phyloP scores from a whole-genome alignment of 2,888 invertebrate genomes.

The Hydrotaea cyrtoneurina region DNA sequence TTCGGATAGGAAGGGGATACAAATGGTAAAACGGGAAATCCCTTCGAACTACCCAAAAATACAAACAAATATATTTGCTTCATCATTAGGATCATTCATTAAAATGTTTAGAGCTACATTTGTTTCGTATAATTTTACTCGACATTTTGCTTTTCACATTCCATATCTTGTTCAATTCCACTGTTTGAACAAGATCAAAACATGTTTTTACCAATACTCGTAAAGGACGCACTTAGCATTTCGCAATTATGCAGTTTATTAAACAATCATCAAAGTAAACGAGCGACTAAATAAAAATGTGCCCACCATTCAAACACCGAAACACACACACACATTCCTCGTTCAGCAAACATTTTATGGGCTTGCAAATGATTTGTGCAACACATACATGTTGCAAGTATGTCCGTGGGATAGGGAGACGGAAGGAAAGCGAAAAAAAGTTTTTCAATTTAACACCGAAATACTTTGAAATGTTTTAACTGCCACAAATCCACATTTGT shows the following conservation, averaged over 20 bases:
- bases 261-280: conserved; percentile 10
- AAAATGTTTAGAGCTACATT: too few relatives aligned
- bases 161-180: too few relatives aligned
- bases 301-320: not conserved
- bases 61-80: too few relatives aligned
- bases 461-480: conserved; percentile 65
- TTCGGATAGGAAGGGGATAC: too few relatives aligned
- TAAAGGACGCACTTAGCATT: not conserved
- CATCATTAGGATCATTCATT: too few relatives aligned
- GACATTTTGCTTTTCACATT: too few relatives aligned
- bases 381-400: not conserved
- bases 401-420: not conserved
- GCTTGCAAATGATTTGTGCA: not conserved
- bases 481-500: conserved; percentile 66
- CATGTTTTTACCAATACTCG: too few relatives aligned
- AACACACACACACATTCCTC: too few relatives aligned
- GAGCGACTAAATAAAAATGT: conserved; percentile 11
- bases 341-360: not conserved
- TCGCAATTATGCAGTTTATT: conserved; percentile 21
- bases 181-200: too few relatives aligned
- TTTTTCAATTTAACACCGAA: conserved; percentile 68
- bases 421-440: conserved; percentile 38
- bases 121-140: too few relatives aligned
- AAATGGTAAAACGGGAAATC: too few relatives aligned
- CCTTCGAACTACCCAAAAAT: too few relatives aligned